Evolutionary conservation across 1,140 invertebrate genomes (phyloP).

Genomic region (Zaprionus tsacasi): DNA sequence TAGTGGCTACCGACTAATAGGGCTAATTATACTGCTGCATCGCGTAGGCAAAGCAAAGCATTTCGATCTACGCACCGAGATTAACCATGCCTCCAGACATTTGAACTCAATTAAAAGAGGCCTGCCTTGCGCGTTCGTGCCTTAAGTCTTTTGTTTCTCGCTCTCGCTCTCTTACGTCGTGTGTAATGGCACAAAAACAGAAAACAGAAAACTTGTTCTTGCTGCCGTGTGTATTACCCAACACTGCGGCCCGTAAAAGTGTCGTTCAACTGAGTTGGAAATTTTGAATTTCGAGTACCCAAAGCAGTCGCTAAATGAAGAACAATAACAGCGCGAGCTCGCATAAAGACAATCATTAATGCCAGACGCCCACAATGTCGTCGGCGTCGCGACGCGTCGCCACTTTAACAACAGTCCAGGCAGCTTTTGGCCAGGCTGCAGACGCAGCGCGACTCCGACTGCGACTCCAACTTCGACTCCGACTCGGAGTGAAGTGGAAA

Average conservation of each 20-base stretch:
- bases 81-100: conserved; percentile 52
- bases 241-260: conserved; percentile 56
- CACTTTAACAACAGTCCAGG: conserved; percentile 30
- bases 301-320: conserved; percentile 54
- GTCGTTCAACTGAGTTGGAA: conserved; percentile 68
- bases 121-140: conserved; percentile 44
- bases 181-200: conserved; percentile 31
- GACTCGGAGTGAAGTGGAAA: conserved; percentile 54
- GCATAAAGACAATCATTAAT: conserved; percentile 76
- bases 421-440: conserved; percentile 7
- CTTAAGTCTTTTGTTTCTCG: conserved; percentile 63
- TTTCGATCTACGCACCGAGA: conserved; percentile 53
- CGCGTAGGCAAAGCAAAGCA: conserved; percentile 17
- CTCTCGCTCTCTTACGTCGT: neutral
- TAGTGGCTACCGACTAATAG: conserved; percentile 42
- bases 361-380: conserved; percentile 64
- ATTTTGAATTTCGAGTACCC: conserved; percentile 59
- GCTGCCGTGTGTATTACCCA: conserved; percentile 51
- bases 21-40: conserved; percentile 68
- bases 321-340: conserved; percentile 68
- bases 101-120: conserved; percentile 62
- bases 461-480: conserved; percentile 21
- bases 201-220: conserved; percentile 46
- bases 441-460: conserved; percentile 2
- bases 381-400: conserved; percentile 22